Percentiles rank a stretch among this genome's conserved stretches.
These are phyloP conservation scores for Masnerella sp. DNA, from an alignment of 2,888 invertebrate genomes.

Conservation along the genomic window DNA sequence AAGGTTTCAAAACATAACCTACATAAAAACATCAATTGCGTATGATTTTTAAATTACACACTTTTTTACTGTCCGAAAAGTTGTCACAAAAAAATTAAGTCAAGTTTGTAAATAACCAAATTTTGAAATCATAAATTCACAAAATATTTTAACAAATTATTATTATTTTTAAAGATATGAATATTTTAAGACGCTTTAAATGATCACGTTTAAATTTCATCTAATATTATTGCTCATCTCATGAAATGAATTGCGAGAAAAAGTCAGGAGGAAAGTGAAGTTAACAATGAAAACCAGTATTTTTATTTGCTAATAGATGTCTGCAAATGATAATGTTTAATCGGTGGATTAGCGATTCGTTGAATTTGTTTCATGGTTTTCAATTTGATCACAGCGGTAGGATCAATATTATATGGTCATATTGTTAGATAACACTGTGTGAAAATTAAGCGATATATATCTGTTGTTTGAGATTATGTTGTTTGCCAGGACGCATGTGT, in stretches of 20 bases:
- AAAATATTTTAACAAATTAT: too few species aligned
- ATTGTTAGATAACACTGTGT: slow-evolving; percentile 62
- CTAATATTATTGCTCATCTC: too few species aligned
- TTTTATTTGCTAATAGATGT: slow-evolving; percentile 6
- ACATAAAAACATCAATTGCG: too few species aligned
- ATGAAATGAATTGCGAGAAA: not conserved
- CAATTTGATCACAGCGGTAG: not conserved
- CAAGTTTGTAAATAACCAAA: too few species aligned
- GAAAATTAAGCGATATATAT: slow-evolving; percentile 36
- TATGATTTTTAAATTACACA: too few species aligned
- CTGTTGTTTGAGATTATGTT: slow-evolving; percentile 64
- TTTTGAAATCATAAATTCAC: too few species aligned
- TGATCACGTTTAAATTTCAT: too few species aligned
- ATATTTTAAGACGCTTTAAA: too few species aligned
- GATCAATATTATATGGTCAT: slow-evolving; percentile 12
- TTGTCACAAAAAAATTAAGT: too few species aligned
- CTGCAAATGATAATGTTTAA: not conserved
- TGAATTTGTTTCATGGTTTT: not conserved
- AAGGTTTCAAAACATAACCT: too few species aligned
- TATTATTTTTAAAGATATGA: too few species aligned
- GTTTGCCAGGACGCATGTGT: slow-evolving; percentile 50
- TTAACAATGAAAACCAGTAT: not conserved
- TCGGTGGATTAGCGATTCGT: not conserved
- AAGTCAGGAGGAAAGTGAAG: not conserved
- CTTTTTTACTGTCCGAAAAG: too few species aligned